Conservation (phyloP, 2,797 vertebrate genomes). For the Thaleichthys pacificus region DNA sequence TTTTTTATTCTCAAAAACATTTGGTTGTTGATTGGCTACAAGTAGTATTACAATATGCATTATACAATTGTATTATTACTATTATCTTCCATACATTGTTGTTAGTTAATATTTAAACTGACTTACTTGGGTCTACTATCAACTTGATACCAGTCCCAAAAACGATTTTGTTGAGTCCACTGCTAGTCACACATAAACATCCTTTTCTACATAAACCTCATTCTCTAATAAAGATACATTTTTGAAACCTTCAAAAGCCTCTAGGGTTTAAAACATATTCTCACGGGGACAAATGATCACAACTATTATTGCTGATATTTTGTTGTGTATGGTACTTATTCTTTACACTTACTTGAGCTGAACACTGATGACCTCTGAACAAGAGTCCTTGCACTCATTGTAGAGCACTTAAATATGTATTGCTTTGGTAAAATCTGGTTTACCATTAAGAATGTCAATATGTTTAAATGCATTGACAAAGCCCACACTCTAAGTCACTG, state of each 20-base stretch:
- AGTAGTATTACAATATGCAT: neutral
- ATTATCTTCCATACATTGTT: too few species aligned
- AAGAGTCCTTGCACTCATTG: neutral
- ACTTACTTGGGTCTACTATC: slow-evolving; percentile 36
- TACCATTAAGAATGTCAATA: neutral
- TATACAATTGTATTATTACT: too few species aligned
- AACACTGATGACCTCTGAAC: neutral
- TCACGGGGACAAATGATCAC: neutral
- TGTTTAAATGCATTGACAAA: neutral
- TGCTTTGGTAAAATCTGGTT: neutral
- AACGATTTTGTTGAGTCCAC: neutral
- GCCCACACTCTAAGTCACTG: too few species aligned
- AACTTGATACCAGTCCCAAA: slow-evolving; percentile 30
- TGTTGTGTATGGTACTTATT: too few species aligned
- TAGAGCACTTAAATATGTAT: neutral
- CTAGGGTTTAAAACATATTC: too few species aligned
- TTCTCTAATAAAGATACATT: neutral
- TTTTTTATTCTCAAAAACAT: neutral
- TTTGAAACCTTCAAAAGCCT: too few species aligned
- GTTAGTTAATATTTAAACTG: neutral
- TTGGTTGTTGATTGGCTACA: too few species aligned
- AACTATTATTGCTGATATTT: too few species aligned
- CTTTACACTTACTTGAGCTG: slow-evolving; percentile 35
- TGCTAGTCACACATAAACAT: slow-evolving; percentile 16
- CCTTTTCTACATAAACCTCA: neutral